phyloP scores from a whole-genome alignment of 2,113 vertebrate genomes.

The Gnathonemus echidnorhynchus region DNA sequence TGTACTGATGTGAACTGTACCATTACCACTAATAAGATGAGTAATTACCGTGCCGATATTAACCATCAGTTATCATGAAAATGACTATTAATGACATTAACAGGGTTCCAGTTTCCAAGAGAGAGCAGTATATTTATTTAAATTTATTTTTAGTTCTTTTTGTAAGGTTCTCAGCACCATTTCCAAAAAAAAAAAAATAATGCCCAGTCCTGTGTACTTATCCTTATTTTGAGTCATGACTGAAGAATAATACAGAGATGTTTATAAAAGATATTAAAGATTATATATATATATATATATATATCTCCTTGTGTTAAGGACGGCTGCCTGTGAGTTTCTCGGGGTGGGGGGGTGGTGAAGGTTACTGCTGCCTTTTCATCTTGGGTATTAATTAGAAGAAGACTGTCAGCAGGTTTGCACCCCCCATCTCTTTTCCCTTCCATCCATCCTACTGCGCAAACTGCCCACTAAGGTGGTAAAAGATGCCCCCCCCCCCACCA shows the following conservation, averaged over 20 bases:
- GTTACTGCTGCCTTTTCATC: background rate
- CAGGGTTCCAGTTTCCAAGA: constrained; percentile 19
- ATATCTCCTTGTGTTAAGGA: constrained; percentile 51
- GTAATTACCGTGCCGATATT: constrained; percentile 19
- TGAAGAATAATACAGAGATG: constrained; percentile 59
- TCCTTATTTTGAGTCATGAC: constrained; percentile 48
- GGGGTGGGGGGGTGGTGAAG: background rate
- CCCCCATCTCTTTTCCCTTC: constrained; percentile 22
- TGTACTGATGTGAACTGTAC: constrained; percentile 25
- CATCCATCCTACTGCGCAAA: constrained; percentile 17
- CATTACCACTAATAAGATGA: constrained; percentile 12
- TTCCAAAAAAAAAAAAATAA: constrained; percentile 39
- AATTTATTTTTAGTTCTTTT: constrained; percentile 33
- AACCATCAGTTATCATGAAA: constrained; percentile 22
- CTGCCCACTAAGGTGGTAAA: background rate
- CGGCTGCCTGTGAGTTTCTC: constrained; percentile 17
- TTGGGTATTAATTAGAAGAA: constrained; percentile 37
- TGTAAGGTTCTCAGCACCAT: constrained; percentile 29
- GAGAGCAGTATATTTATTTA: constrained; percentile 6
- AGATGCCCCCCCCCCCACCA: background rate
- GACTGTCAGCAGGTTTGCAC: constrained; percentile 37
- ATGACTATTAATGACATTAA: constrained; percentile 12
- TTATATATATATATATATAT: constrained; percentile 29
- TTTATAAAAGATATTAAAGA: constrained; percentile 69
- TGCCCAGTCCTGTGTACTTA: constrained; percentile 29